Evolutionary conservation across 2,113 vertebrate species (phyloP).

Genomic region (Myrmophylax atrothorax): DNA sequence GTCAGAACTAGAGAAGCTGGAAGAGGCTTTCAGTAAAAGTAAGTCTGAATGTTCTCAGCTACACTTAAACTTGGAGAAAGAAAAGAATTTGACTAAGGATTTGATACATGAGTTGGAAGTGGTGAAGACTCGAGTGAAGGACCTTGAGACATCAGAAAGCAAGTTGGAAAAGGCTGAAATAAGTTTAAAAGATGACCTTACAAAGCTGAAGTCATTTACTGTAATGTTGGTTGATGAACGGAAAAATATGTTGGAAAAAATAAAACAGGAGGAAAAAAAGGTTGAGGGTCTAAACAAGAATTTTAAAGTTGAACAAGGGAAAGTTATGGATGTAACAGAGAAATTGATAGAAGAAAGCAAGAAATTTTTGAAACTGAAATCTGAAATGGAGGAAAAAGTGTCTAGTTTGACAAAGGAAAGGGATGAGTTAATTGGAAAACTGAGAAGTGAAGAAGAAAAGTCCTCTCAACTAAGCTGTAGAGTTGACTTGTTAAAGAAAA

Average conservation of each 20-base stretch:
- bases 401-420: slow-evolving; percentile 82
- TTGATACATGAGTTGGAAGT: slow-evolving; percentile 85
- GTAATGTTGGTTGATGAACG: slow-evolving; percentile 92
- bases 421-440: slow-evolving; percentile 80
- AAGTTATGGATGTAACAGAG: slow-evolving; percentile 94
- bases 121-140: slow-evolving; percentile 85
- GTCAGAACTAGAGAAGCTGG: slow-evolving; percentile 89
- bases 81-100: slow-evolving; percentile 86
- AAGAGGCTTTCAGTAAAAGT: slow-evolving; percentile 86
- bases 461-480: slow-evolving; percentile 80
- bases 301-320: slow-evolving; percentile 89
- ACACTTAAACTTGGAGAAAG: slow-evolving; percentile 85
- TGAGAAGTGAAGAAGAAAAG: slow-evolving; percentile 86
- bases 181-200: slow-evolving; percentile 89
- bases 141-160: slow-evolving; percentile 84
- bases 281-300: slow-evolving; percentile 83
- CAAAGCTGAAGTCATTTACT: slow-evolving; percentile 93
- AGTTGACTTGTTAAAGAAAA: slow-evolving; percentile 81
- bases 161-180: slow-evolving; percentile 86
- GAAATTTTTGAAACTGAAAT: slow-evolving; percentile 90
- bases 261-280: slow-evolving; percentile 90
- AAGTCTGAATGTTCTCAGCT: slow-evolving; percentile 87
- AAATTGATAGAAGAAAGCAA: slow-evolving; percentile 98
- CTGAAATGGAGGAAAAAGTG: slow-evolving; percentile 90
- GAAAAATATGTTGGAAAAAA: slow-evolving; percentile 89